These are phyloP conservation scores for Myzus persicae DNA, from an alignment of 1,140 invertebrate genomes.

Conservation along the genomic window DNA sequence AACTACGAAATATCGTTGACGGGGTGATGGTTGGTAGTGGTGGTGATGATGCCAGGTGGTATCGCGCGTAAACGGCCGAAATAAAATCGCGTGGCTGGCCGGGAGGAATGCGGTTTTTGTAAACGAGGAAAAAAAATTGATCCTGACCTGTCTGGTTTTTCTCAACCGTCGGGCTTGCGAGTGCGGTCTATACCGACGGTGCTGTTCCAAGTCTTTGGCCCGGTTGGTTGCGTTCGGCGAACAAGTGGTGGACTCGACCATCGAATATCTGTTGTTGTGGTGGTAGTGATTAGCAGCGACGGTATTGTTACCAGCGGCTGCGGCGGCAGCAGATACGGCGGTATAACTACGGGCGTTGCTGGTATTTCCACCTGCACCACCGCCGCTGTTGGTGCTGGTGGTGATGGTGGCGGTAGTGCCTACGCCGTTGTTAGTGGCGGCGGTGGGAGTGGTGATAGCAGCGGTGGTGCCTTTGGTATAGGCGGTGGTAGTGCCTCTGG, in stretches of 20 bases:
- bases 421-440: constrained; percentile 58
- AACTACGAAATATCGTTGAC: neutral
- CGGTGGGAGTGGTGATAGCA: too few species aligned
- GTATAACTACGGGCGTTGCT: neutral
- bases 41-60: neutral
- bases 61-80: neutral
- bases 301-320: neutral
- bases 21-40: neutral
- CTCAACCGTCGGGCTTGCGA: constrained; percentile 55
- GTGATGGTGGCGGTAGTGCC: constrained; percentile 38
- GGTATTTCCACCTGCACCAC: neutral
- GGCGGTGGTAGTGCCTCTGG: too few species aligned
- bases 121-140: neutral
- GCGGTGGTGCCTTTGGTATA: too few species aligned
- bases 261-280: constrained; percentile 61
- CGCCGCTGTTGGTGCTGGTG: constrained; percentile 59
- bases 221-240: constrained; percentile 25
- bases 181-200: constrained; percentile 63
- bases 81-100: neutral
- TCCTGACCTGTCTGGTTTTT: constrained; percentile 48
- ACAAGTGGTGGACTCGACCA: constrained; percentile 61
- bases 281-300: constrained; percentile 17
- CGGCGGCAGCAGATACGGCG: neutral
- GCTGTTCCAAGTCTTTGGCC: constrained; percentile 62
- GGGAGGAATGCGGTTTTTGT: neutral